These are phyloP conservation scores for Acronicta alni DNA, from an alignment of 2,888 invertebrate species.

Conservation along the genomic window DNA sequence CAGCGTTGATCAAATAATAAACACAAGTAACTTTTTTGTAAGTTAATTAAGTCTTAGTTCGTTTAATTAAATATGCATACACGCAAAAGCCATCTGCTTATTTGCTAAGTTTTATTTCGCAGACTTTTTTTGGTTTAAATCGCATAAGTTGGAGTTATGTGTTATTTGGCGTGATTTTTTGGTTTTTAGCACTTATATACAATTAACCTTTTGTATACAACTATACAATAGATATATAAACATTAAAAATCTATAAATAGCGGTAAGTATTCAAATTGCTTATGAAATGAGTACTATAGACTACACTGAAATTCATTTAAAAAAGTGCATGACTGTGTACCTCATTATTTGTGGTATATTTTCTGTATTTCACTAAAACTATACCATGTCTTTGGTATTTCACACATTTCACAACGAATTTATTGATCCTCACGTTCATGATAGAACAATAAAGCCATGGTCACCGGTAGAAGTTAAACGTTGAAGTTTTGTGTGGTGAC, in stretches of 20 bases:
- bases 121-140: constrained; percentile 2
- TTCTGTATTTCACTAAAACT: background rate
- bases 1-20: constrained; percentile 25
- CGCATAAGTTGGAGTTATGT: too few species aligned
- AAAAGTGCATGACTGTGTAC: background rate
- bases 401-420: constrained; percentile 7
- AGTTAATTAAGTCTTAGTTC: constrained; percentile 27
- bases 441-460: too few species aligned
- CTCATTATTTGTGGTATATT: background rate
- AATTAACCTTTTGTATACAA: too few species aligned
- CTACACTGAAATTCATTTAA: background rate
- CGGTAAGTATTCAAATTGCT: background rate
- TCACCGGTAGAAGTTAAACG: too few species aligned
- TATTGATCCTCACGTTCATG: background rate
- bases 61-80: constrained; percentile 27
- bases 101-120: constrained; percentile 18
- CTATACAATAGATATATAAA: background rate
- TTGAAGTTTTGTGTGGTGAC: background rate
- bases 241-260: background rate
- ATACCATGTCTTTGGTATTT: background rate
- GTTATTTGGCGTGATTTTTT: too few species aligned
- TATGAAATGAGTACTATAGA: background rate
- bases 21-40: constrained; percentile 18
- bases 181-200: too few species aligned
- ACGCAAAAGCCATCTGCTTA: constrained; percentile 7